Conservation (phyloP, 2,113 vertebrate species). For the Sula dactylatra region DNA sequence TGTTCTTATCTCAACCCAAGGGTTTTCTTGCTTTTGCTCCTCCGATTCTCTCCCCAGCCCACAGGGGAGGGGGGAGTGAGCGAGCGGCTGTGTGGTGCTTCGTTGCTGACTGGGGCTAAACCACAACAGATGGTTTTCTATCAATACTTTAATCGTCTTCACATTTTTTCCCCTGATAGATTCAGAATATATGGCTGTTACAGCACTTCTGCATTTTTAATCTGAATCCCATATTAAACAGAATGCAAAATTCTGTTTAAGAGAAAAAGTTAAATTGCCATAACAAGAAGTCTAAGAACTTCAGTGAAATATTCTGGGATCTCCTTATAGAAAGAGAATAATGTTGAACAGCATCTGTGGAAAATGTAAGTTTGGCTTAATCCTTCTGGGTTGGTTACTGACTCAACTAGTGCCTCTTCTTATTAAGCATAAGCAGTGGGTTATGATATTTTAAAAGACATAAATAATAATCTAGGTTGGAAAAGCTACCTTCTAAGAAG, state of each 20-base stretch:
- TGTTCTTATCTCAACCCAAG: too few species aligned
- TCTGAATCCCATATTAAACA: not conserved
- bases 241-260: not conserved
- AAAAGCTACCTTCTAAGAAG: not conserved
- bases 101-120: too few species aligned
- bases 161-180: rapidly evolving
- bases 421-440: not conserved
- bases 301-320: not conserved
- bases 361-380: not conserved
- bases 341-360: not conserved
- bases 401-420: not conserved
- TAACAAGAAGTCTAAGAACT: not conserved
- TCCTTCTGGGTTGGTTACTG: not conserved
- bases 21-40: too few species aligned
- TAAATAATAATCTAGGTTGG: not conserved
- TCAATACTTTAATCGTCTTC: not conserved
- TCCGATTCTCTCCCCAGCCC: too few species aligned
- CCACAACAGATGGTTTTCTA: too few species aligned
- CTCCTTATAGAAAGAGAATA: not conserved
- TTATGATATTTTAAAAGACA: not conserved
- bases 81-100: too few species aligned
- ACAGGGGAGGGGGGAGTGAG: too few species aligned
- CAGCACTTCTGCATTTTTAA: not conserved
- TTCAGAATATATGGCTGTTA: not conserved
- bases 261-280: not conserved